phyloP scores from a whole-genome alignment of 2,797 vertebrate genomes.

The Varecia variegata region DNA sequence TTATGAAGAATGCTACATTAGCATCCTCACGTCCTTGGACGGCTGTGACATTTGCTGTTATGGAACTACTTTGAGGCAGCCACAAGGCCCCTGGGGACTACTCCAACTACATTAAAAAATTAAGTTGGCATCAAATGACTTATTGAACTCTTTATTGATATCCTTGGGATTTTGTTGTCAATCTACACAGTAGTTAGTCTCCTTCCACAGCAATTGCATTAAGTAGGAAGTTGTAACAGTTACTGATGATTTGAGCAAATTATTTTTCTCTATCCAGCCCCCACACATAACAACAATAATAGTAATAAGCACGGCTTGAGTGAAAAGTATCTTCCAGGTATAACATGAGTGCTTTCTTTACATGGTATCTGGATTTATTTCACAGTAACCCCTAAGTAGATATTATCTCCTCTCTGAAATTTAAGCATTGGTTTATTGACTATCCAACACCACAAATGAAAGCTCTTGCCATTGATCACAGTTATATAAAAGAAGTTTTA shows the following conservation, averaged over 20 bases:
- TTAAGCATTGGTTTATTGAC: neutral
- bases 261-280: neutral
- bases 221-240: slow-evolving; percentile 26
- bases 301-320: neutral
- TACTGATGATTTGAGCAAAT: slow-evolving; percentile 12
- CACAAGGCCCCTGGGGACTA: neutral
- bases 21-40: neutral
- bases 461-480: neutral
- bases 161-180: slow-evolving; percentile 51
- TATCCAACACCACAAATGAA: neutral
- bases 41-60: neutral
- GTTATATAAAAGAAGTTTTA: neutral
- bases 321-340: neutral
- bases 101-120: slow-evolving; percentile 44
- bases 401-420: neutral
- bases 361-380: neutral
- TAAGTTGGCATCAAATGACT: slow-evolving; percentile 44
- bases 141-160: slow-evolving; percentile 55
- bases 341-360: neutral
- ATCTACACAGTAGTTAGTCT: neutral
- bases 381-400: neutral
- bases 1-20: slow-evolving; percentile 45
- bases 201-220: neutral
- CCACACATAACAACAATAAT: neutral
- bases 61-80: neutral